Conservation (phyloP, 2,113 vertebrate genomes). For the Corvus moneduloides region DNA sequence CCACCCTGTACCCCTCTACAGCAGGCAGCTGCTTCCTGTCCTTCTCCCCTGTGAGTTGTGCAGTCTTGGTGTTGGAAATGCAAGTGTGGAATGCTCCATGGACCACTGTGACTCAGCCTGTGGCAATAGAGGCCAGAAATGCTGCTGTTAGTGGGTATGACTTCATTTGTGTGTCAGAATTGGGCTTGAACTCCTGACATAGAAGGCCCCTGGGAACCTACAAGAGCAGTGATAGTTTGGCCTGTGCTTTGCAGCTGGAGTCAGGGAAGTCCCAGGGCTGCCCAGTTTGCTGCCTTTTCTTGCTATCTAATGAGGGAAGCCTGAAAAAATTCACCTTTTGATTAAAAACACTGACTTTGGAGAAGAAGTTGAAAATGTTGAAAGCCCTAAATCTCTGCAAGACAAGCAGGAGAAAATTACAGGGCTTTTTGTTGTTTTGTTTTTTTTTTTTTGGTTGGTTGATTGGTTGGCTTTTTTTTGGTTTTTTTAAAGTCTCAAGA, state of each 20-base stretch:
- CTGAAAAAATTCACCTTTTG: neutral
- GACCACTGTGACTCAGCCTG: neutral
- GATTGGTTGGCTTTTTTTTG: too few species aligned
- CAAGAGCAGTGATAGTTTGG: neutral
- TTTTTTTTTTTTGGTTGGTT: neutral
- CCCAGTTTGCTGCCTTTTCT: neutral
- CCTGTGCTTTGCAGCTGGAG: neutral
- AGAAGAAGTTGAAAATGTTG: neutral
- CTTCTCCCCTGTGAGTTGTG: rapidly evolving
- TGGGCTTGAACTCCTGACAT: neutral
- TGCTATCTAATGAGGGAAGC: neutral
- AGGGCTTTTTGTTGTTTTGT: neutral
- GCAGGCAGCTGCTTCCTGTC: neutral
- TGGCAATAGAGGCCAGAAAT: neutral
- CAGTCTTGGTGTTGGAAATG: neutral
- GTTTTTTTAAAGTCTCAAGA: neutral
- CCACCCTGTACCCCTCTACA: rapidly evolving
- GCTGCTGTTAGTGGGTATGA: neutral
- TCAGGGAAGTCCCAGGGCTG: neutral
- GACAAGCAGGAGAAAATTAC: neutral
- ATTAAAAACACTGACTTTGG: neutral
- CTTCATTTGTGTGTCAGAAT: neutral
- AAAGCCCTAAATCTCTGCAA: neutral
- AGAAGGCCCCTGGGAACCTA: neutral
- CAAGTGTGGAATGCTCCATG: neutral